These are phyloP conservation scores for Zingel zingel DNA, from an alignment of 2,113 vertebrate species.

Conservation along the genomic window DNA sequence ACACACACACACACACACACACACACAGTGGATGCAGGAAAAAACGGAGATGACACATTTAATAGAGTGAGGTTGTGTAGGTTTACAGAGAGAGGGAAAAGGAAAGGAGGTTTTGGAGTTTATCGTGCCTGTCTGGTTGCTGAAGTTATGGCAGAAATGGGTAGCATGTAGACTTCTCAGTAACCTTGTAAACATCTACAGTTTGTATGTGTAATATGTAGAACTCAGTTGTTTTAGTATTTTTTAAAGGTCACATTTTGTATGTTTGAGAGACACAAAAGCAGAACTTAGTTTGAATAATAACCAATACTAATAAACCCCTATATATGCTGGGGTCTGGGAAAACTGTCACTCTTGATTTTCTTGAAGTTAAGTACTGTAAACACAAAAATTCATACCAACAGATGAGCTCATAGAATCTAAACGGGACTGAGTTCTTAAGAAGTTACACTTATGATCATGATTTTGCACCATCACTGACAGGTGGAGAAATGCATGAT, in stretches of 20 bases:
- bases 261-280: background rate
- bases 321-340: background rate
- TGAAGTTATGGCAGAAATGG: constrained; percentile 3
- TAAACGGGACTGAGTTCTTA: background rate
- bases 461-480: background rate
- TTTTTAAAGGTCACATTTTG: background rate
- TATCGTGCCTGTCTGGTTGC: constrained; percentile 9
- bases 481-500: background rate
- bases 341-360: constrained; percentile 1
- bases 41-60: background rate
- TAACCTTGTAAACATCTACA: background rate
- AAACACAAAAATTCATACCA: background rate
- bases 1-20: background rate
- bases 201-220: no score
- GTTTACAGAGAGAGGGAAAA: constrained; percentile 19
- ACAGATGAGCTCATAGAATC: background rate
- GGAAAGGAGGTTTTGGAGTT: constrained; percentile 13
- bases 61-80: constrained; percentile 46
- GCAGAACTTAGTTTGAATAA: background rate
- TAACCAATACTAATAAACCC: background rate
- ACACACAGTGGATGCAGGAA: background rate
- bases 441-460: background rate
- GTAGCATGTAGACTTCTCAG: background rate
- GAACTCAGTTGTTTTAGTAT: no score
- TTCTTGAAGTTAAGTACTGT: background rate